phyloP scores from a whole-genome alignment of 2,113 vertebrate genomes.

The Cyphomyrus discorhynchus region DNA sequence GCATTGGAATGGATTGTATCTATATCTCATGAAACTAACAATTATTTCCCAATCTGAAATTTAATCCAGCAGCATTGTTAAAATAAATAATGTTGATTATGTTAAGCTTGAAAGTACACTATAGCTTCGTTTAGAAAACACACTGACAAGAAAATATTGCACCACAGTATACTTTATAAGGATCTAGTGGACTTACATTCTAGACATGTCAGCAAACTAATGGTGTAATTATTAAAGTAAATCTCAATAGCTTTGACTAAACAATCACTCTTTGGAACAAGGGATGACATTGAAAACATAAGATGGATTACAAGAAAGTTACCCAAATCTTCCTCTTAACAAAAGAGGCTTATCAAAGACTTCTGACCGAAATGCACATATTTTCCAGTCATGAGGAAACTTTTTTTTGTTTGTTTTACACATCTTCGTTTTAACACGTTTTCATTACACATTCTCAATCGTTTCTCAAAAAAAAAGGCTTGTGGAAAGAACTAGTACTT shows the following conservation, averaged over 20 bases:
- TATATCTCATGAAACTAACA: background rate
- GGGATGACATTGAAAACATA: constrained; percentile 3
- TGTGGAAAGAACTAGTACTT: constrained; percentile 19
- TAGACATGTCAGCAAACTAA: constrained; percentile 19
- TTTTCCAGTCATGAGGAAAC: background rate
- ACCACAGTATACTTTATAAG: constrained; percentile 17
- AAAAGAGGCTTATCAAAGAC: constrained; percentile 7
- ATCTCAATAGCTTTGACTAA: constrained; percentile 35
- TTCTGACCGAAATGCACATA: background rate
- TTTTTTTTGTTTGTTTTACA: background rate
- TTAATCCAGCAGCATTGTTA: background rate
- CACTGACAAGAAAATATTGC: constrained; percentile 24
- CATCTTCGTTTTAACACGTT: constrained; percentile 12
- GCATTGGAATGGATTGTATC: background rate
- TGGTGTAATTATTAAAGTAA: constrained; percentile 11
- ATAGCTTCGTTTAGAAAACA: background rate
- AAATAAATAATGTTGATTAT: background rate
- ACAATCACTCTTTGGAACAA: constrained; percentile 19
- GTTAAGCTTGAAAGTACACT: background rate
- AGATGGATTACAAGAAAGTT: constrained; percentile 20
- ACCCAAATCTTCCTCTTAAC: constrained; percentile 29
- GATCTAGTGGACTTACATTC: constrained; percentile 1
- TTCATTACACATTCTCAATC: constrained; percentile 31
- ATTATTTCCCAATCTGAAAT: background rate
- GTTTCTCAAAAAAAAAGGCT: constrained; percentile 27